Base-by-base conservation (phyloP, 2,888 invertebrate species). In the Drosophila quasianomalipes region DNA sequence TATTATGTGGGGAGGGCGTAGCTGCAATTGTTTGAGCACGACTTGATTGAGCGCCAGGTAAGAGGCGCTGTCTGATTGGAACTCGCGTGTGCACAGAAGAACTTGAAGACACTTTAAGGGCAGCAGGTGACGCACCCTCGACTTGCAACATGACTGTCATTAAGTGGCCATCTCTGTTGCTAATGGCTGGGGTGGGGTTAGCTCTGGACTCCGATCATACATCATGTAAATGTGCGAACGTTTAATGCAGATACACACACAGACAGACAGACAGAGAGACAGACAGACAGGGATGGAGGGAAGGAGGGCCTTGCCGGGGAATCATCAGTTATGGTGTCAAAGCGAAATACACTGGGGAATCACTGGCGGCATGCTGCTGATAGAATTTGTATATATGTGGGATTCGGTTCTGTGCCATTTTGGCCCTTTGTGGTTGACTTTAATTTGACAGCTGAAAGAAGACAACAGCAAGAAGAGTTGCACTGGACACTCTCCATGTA, bases 381-480 rank as follows among this genome's bases (percentile, higher is more conserved):
- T 59, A 44, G n/a, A 31, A 12, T 30, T 37, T 35, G 14, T 44
- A 35, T 35, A 26, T 53, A n/a, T 16, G 14, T 26, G 51, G 35
- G 55, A 67, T 44, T 68, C 52, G 44, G 63, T 63, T 78, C 51
- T 63, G 63, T 39, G 71, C 62, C 70, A 59, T 75, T 74, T 71
- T 14, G 66, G 69, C 75, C 63, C 66, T 59, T 64, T 72, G 58
- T 65, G 69, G 31, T 47, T 35, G 64, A 64, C 79, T 79, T 85
- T 64, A 74, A 70, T 66, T 81, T 86, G 84, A 86, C 86, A 86
- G 75, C 62, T 83, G 84, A 80, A 86, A 78, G 74, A 63, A 62
- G 65, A 75, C 63, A 64, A 70, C 62, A 47, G 59, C 58, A 49
- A 19, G 33, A 52, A 33, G 55, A 66, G 65, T 63, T 53, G 22